phyloP scores from a whole-genome alignment of 1,140 invertebrate species.

The Archegozetes longisetosus region DNA sequence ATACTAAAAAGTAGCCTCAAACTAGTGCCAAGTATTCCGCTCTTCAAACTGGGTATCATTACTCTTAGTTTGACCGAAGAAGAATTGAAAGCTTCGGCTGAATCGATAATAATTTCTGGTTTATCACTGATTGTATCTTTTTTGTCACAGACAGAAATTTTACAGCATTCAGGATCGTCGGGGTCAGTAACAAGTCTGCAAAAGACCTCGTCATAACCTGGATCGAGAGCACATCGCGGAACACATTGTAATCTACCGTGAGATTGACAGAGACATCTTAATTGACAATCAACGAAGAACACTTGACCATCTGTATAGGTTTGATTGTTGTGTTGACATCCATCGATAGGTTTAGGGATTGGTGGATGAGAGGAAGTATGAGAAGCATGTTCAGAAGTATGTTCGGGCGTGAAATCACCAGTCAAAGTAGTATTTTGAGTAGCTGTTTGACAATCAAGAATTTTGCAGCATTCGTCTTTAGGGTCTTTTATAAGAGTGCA shows the following conservation, averaged over 20 bases:
- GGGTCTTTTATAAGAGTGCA: neutral
- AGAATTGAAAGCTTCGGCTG: conserved; percentile 42
- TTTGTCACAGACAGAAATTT: conserved; percentile 27
- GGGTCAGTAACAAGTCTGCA: conserved; percentile 23
- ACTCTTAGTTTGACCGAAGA: conserved; percentile 58
- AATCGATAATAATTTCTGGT: conserved; percentile 14
- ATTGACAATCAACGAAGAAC: conserved; percentile 27
- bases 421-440: neutral
- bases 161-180: conserved; percentile 29
- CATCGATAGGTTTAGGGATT: conserved; percentile 14
- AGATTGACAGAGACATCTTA: conserved; percentile 25
- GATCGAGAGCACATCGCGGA: conserved; percentile 21
- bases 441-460: neutral
- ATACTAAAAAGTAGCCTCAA: neutral
- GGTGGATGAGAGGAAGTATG: neutral
- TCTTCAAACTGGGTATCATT: neutral
- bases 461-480: neutral
- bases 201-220: conserved; percentile 11
- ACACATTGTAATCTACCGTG: conserved; percentile 22
- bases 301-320: conserved; percentile 23
- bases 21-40: conserved; percentile 1
- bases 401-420: neutral
- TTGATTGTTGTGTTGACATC: conserved; percentile 25
- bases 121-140: conserved; percentile 15
- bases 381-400: neutral